These are phyloP conservation scores for Lepidonotus clava DNA, from an alignment of 2,888 invertebrate genomes.

Conservation along the genomic window DNA sequence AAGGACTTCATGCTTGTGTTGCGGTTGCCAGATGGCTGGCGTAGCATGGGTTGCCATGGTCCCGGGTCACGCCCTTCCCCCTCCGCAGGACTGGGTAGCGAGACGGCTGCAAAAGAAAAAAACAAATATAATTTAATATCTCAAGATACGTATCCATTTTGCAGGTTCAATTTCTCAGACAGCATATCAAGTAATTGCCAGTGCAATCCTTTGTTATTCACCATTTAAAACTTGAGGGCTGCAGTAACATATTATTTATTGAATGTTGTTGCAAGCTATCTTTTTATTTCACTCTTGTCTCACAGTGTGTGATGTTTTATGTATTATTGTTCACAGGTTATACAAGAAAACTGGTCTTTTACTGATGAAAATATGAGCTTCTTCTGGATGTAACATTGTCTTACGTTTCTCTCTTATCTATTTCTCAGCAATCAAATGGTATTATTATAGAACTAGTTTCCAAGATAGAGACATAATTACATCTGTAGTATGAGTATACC, in stretches of 20 bases:
- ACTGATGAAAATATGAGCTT: neutral
- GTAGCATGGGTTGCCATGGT: conserved; percentile 49
- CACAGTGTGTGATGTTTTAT: too few species aligned
- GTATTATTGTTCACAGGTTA: too few species aligned
- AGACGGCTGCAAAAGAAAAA: conserved; percentile 38
- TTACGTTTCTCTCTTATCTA: neutral
- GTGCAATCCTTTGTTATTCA: too few species aligned
- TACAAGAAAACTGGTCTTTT: neutral
- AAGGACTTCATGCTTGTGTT: conserved; percentile 5
- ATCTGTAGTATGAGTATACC: neutral
- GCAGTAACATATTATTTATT: too few species aligned
- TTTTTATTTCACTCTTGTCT: too few species aligned
- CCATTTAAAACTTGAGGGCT: too few species aligned
- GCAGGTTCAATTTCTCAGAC: too few species aligned
- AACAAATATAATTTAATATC: too few species aligned
- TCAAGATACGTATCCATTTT: too few species aligned
- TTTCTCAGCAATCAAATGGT: neutral
- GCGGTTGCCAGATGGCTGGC: conserved; percentile 38
- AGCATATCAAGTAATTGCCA: too few species aligned
- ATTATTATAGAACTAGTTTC: neutral
- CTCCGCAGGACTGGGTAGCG: conserved; percentile 49
- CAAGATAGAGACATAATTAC: too few species aligned
- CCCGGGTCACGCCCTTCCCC: conserved; percentile 36
- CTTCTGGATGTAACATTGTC: neutral
- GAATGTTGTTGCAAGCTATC: too few species aligned